A percentile compares a stretch with the other conserved stretches of the same genome.
phyloP scores from a whole-genome alignment of 2,888 invertebrate species.

The Electrophaes corylata region DNA sequence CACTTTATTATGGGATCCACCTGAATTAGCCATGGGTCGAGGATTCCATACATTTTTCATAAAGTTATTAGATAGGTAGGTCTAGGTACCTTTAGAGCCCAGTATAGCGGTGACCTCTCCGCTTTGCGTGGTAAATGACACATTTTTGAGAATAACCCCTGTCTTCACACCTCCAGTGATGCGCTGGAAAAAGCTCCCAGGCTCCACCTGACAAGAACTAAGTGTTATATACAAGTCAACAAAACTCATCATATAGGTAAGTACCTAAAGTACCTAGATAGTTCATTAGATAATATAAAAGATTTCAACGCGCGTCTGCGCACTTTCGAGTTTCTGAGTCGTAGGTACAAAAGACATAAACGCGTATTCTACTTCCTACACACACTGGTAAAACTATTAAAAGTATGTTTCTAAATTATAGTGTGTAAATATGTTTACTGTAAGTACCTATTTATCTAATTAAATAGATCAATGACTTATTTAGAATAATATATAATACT shows the following conservation, averaged over 20 bases:
- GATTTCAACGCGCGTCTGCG: conserved; percentile 60
- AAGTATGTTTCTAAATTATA: no score
- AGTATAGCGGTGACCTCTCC: conserved; percentile 97
- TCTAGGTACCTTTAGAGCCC: conserved; percentile 94
- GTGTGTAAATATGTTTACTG: no score
- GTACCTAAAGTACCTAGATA: no score
- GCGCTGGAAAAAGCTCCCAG: conserved; percentile 90
- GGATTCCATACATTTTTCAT: no score
- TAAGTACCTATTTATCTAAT: no score
- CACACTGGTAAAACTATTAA: not conserved
- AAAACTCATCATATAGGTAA: no score
- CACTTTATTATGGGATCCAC: no score
- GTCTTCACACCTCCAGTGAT: conserved; percentile 91
- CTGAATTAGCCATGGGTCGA: no score
- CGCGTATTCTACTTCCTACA: conserved; percentile 19
- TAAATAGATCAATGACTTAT: no score
- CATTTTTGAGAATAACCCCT: conserved; percentile 95
- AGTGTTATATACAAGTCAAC: no score
- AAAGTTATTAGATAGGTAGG: no score
- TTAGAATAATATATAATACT: no score
- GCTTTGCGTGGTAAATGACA: conserved; percentile 94
- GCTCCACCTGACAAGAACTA: conserved; percentile 88
- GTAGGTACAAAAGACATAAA: conserved; percentile 35
- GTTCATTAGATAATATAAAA: conserved; percentile 48
- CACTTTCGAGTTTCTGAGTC: not conserved